These are phyloP conservation scores for Poeciliopsis presidionis DNA, from an alignment of 2,797 vertebrate genomes.

Conservation along the genomic window DNA sequence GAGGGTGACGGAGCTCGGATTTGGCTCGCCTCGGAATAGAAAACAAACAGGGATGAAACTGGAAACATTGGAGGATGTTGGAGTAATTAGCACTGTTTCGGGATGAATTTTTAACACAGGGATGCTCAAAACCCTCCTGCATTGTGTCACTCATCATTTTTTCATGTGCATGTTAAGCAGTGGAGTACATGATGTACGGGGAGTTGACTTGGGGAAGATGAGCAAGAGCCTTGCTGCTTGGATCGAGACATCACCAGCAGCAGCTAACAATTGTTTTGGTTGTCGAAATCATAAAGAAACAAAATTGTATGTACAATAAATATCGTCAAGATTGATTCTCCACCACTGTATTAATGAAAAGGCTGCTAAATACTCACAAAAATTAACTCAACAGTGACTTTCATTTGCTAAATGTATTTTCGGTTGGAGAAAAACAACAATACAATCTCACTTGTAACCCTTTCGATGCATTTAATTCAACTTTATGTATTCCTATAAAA, in stretches of 20 bases:
- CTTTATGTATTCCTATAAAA: background rate
- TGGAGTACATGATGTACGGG: constrained; percentile 28
- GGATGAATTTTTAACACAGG: constrained; percentile 40
- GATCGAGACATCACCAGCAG: constrained; percentile 32
- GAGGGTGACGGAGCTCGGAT: background rate
- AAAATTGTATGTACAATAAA: constrained; percentile 24
- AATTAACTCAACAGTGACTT: background rate
- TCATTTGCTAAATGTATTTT: background rate
- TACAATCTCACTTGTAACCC: background rate
- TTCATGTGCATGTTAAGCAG: constrained; percentile 40
- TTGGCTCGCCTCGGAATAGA: constrained; percentile 17
- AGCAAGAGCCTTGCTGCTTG: constrained; percentile 48
- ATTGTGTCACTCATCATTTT: constrained; percentile 55
- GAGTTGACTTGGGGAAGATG: constrained; percentile 32
- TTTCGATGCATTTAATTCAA: background rate
- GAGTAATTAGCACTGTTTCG: constrained; percentile 45
- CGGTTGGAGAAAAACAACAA: background rate
- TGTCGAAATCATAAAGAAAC: constrained; percentile 19
- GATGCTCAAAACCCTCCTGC: constrained; percentile 44
- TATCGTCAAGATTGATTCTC: background rate
- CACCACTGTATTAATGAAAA: background rate
- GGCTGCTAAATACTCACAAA: background rate
- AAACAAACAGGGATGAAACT: constrained; percentile 23
- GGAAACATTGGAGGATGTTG: constrained; percentile 39
- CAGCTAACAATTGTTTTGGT: constrained; percentile 30